Evolutionary conservation across 2,888 invertebrate species (phyloP), one percentile per base, ranked within the genome.

Genomic region (Dicyrtomina minuta): DNA sequence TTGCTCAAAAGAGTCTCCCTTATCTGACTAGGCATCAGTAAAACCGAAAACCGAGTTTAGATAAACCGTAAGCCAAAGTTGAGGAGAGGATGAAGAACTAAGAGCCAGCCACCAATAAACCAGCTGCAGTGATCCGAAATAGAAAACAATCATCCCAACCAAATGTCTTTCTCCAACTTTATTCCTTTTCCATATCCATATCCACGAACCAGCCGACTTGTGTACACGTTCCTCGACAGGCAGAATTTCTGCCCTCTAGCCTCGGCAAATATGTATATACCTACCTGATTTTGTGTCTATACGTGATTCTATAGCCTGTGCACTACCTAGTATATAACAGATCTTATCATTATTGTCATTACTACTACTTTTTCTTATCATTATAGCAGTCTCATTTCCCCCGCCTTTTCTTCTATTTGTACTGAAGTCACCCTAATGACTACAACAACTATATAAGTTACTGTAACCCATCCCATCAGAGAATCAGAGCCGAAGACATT

Each of bases 121-220:
- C 55, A 55, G 55, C 55, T 55, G 55, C 55, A 55, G 24, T 4
- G 55, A 55, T 12, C 55, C 55, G n/a, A 55, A 55, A 55, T 55
- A 55, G 55, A 55, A 55, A 55, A 26, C 55, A 26, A 55, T 55
- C 27, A 27, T n/a, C 15, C 26, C 10, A 22, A 55, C 26, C 22
- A 24, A 20, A 27, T 24, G 55, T n/a, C 55, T 22, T 51, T 51
- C 24, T 12, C 51, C 24, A 24, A 6, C 12, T 24, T 15, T n/a
- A 20, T 13, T n/a, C 55, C 55, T 12, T 24, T 24, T 55, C 55
- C 46, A 43, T 8, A 43, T 13, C 8, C 13, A 43, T 43, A 8
- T 43, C 8, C 43, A 43, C 43, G 10, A 43, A 12, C 43, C 43
- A 43, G 8, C 43, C 43, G n/a, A n/a, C n/a, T n/a, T n/a, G n/a